A percentile compares a stretch with the other conserved stretches of the same genome.
phyloP scores from a whole-genome alignment of 2,797 vertebrate species.

The Pampus argenteus region DNA sequence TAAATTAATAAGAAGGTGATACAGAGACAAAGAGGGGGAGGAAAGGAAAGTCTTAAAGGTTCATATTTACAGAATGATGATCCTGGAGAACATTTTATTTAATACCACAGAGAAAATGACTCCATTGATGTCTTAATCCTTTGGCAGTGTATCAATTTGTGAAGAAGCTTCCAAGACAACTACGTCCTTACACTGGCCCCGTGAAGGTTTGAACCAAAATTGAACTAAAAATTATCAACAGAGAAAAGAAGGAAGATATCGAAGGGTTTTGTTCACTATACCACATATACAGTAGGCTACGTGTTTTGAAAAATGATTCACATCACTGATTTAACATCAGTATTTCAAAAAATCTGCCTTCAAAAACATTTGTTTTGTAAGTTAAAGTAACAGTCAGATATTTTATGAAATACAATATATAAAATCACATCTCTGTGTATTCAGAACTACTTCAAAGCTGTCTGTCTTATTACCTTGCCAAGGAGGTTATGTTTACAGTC shows the following conservation, averaged over 20 bases:
- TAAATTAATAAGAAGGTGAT: constrained; percentile 57
- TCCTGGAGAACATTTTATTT: constrained; percentile 39
- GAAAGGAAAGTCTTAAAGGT: constrained; percentile 45
- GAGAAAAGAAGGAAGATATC: constrained; percentile 2
- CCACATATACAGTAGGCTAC: not conserved
- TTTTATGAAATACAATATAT: not conserved
- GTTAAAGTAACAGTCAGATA: not conserved
- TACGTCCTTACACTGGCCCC: constrained; percentile 12
- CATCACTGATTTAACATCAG: too few relatives aligned
- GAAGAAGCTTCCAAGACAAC: constrained; percentile 38
- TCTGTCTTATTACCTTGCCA: constrained; percentile 6
- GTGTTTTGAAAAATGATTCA: not conserved
- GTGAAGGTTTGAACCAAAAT: constrained; percentile 24
- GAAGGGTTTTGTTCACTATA: constrained; percentile 1
- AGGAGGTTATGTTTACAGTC: constrained; percentile 37
- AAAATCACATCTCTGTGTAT: not conserved
- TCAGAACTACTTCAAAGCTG: constrained; percentile 24
- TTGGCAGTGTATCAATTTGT: constrained; percentile 35
- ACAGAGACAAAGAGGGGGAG: constrained; percentile 46
- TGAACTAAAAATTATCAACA: not conserved
- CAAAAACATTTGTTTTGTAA: constrained; percentile 1
- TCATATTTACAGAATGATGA: constrained; percentile 56
- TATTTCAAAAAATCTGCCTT: not conserved
- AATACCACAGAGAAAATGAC: constrained; percentile 35
- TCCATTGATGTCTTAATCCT: constrained; percentile 34